Percentiles rank a stretch among this genome's conserved stretches.
Evolutionary conservation across 1,140 invertebrate species (phyloP).

Genomic region (Planococcus citri): DNA sequence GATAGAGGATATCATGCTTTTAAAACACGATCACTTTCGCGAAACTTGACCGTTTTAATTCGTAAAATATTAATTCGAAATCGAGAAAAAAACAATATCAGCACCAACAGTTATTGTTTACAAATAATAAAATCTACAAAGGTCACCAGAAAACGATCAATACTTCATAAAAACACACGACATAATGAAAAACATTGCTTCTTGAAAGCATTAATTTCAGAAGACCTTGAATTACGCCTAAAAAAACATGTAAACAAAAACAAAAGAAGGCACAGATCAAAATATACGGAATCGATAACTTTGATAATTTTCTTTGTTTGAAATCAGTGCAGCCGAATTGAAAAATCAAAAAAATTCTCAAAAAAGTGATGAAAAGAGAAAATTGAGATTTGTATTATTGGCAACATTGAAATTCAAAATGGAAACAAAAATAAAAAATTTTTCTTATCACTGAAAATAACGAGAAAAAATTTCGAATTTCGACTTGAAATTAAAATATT

Average conservation of each 20-base stretch:
- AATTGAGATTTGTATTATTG: no score
- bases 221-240: slow-evolving; percentile 18
- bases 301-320: background rate
- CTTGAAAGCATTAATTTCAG: slow-evolving; percentile 15
- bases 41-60: background rate
- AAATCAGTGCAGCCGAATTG: background rate
- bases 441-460: no score
- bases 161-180: slow-evolving; percentile 4
- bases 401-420: no score
- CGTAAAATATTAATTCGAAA: background rate
- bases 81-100: background rate
- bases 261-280: slow-evolving; percentile 6
- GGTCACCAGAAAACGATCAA: slow-evolving; percentile 13
- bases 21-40: background rate
- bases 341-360: no score
- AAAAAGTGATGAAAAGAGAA: no score
- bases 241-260: slow-evolving; percentile 20
- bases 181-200: slow-evolving; percentile 15
- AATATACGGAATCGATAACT: background rate
- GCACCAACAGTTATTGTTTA: slow-evolving; percentile 18
- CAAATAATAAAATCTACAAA: slow-evolving; percentile 18
- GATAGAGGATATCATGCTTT: background rate
- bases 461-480: no score
- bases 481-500: no score
- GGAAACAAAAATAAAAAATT: no score